Percentiles rank a stretch among this genome's conserved stretches.
Evolutionary conservation across 2,797 vertebrate genomes (phyloP).

Genomic region (Aldrovandia affinis): DNA sequence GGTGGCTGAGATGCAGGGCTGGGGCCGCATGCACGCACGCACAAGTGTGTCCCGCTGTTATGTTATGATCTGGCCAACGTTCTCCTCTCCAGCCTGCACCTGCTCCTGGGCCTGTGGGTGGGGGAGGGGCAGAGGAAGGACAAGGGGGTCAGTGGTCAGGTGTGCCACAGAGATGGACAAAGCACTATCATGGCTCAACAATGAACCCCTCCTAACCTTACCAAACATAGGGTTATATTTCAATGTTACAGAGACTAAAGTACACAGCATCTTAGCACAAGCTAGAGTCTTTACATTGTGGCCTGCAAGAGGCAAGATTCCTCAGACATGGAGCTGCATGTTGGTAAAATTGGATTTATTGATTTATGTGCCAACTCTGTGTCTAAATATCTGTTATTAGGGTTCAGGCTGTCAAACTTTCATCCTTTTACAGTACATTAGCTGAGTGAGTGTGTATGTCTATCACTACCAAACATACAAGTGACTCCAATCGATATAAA

Average conservation of each 20-base stretch:
- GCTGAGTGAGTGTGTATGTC: not conserved
- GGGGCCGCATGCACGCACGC: not conserved
- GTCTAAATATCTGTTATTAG: not conserved
- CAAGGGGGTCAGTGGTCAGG: constrained; percentile 13
- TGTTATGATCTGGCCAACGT: constrained; percentile 80
- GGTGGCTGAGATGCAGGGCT: not conserved
- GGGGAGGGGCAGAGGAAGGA: constrained; percentile 17
- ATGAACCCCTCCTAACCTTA: constrained; percentile 23
- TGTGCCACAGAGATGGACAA: constrained; percentile 24
- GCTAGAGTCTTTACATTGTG: not conserved
- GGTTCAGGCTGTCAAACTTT: not conserved
- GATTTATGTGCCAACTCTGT: not conserved
- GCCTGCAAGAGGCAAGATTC: not conserved
- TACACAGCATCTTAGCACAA: constrained; percentile 29
- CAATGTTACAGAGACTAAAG: constrained; percentile 33
- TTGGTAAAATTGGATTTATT: not conserved
- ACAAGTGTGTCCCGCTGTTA: constrained; percentile 57
- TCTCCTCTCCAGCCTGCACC: constrained; percentile 73
- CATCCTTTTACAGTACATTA: not conserved
- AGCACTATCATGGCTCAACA: constrained; percentile 27
- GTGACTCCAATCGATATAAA: too few species aligned
- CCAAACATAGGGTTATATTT: constrained; percentile 38
- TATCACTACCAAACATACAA: too few species aligned
- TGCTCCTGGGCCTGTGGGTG: constrained; percentile 64
- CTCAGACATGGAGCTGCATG: not conserved